Evolutionary conservation across 2,888 invertebrate genomes (phyloP), one percentile per base, ranked within the genome.

Genomic region (Muscina levida): DNA sequence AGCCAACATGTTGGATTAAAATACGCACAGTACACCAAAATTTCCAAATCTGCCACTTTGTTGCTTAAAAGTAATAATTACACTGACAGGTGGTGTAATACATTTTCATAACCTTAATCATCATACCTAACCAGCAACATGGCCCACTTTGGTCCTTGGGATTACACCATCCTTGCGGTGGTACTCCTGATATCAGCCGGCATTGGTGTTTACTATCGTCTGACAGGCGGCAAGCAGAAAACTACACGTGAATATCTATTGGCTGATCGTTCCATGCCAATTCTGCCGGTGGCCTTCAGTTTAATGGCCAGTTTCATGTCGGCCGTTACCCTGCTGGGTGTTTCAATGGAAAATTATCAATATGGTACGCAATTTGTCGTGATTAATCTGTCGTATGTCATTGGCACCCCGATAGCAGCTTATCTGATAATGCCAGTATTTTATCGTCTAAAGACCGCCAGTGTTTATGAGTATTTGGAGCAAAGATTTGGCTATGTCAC

Each of bases 231-330:
- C 6, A 94, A 93, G 88, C 97, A 97, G 88, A 95, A 94, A 91
- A 97, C 97, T 1, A 94, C 95, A 73, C 93, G 95, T 94, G 97
- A 97, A 90, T 97, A 96, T 87, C 92, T 97, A 77, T 89, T 96
- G 72, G 97, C 96, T 0, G 94, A 96, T 87, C 93, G 94, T 77
- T 95, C 94, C 82, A 95, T 97, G 95, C 93, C 95, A 5, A 92
- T 95, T 84, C 82, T 92, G 6, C 96, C 97, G 0, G 96, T 97
- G 0, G 95, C 97, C 3, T 95, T 97, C 83, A 97, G 97, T 1
- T 90, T 97, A 76, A 96, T 97, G 95, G 97, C 97, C n/a, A 96
- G 97, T 48, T 97, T 97, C 88, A 96, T 97, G 95, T 97, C 97
- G 0, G 96, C 97, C 39, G 94, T 97, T 71, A 96, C 97, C 0